Percentiles rank a stretch among this genome's conserved stretches.
These are phyloP conservation scores for Tenualosa ilisha DNA, from an alignment of 2,797 vertebrate genomes.

Conservation along the genomic window DNA sequence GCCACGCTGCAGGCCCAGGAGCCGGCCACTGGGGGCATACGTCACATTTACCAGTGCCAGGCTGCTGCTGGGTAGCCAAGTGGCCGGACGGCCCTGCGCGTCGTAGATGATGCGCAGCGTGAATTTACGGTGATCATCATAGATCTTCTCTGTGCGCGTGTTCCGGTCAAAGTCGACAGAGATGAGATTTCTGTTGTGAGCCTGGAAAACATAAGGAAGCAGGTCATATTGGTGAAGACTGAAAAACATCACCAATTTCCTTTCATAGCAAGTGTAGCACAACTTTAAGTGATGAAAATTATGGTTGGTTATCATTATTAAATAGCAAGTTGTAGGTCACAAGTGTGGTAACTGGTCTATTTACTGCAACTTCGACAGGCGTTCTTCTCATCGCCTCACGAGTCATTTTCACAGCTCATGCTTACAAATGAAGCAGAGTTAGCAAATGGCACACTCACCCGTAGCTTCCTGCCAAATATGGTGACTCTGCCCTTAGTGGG, in stretches of 20 bases:
- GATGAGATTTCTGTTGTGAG: constrained; percentile 83
- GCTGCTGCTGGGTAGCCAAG: constrained; percentile 88
- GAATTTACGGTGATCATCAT: constrained; percentile 88
- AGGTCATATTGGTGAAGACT: not conserved
- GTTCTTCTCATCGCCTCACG: not conserved
- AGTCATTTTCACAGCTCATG: not conserved
- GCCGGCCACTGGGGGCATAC: constrained; percentile 80
- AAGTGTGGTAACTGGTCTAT: not conserved
- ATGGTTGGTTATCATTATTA: not conserved
- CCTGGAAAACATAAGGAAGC: constrained; percentile 60
- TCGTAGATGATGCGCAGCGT: constrained; percentile 86
- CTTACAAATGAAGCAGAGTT: not conserved
- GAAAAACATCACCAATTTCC: not conserved
- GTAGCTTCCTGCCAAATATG: constrained; percentile 86
- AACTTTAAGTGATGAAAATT: not conserved
- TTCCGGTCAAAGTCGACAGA: constrained; percentile 89
- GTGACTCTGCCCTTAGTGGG: constrained; percentile 89
- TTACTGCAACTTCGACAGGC: not conserved
- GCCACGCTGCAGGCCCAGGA: constrained; percentile 84
- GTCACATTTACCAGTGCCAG: constrained; percentile 86
- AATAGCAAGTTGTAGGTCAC: not conserved
- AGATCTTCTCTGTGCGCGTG: constrained; percentile 88
- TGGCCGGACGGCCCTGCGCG: constrained; percentile 82
- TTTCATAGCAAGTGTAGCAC: not conserved
- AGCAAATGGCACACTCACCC: constrained; percentile 69